Evolutionary conservation across 1,140 invertebrate genomes (phyloP), one percentile per base, ranked within the genome.

Genomic region (Habropoda laboriosa): DNA sequence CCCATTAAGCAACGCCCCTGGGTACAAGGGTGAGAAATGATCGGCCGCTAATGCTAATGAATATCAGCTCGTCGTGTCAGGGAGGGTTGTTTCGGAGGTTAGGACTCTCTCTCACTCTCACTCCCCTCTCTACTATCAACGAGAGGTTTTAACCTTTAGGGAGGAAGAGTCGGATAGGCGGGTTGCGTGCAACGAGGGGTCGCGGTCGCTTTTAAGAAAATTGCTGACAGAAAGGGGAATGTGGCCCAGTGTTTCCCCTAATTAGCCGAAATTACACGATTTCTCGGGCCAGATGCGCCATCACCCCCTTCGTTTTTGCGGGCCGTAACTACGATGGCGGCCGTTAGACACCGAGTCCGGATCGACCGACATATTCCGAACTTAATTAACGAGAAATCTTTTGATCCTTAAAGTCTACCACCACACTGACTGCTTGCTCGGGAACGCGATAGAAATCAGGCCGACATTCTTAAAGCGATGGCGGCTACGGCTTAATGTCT

Each of bases 31-130:
- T 88, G 85, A 89, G 85, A 90, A 90, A 89, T 90, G 89, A 91
- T 91, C 87, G 88, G 83, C 81, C 87, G 87, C 83, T 89, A 88
- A 89, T 90, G 87, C 86, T 91, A 91, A 91, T 91, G 90, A 91
- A 91, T 90, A 90, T 90, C 87, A 82, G 83, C 83, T 88, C 78
- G 85, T 89, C 83, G 83, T 85, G 64, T 82, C 76, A 77, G 63
- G 79, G 88, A 70, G 86, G 86, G 81, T 79, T 87, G 82, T 87
- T 87, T 82, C 71, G 47, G 72, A 76, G 86, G 80, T 85, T 66
- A 70, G 71, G 49, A 82, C 63, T 70, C 70, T 47, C 67, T 38
- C 40, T 27, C 27, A 1, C 24, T 2, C 27, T 30, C 12, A 10
- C 45, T 5, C 51, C 12, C 18, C 10, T 7, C 35, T 1, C n/a